Evolutionary conservation across 2,113 vertebrate genomes (phyloP).

Genomic region (Misgurnus anguillicaudatus): DNA sequence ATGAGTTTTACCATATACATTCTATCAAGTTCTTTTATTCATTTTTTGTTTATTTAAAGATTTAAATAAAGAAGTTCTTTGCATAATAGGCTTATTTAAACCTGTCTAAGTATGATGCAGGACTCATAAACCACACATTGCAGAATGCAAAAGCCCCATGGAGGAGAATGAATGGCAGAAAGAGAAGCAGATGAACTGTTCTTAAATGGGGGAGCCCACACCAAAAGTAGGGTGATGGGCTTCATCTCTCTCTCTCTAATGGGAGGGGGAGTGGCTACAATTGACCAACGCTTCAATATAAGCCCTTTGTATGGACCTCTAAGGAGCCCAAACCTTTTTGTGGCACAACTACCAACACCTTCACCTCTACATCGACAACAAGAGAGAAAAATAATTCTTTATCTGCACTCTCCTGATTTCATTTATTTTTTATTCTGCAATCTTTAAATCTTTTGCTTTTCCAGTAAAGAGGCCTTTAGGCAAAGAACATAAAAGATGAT

Average conservation of each 20-base stretch:
- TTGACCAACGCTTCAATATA: slow-evolving; percentile 72
- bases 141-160: background rate
- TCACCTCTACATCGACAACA: slow-evolving; percentile 43
- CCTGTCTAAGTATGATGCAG: background rate
- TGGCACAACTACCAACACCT: slow-evolving; percentile 66
- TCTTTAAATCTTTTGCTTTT: slow-evolving; percentile 52
- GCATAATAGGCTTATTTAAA: background rate
- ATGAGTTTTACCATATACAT: no score
- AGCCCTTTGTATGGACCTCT: slow-evolving; percentile 71
- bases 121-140: background rate
- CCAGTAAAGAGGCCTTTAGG: slow-evolving; percentile 75
- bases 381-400: slow-evolving; percentile 35
- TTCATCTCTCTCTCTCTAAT: slow-evolving; percentile 50
- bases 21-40: background rate
- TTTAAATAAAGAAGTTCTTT: background rate
- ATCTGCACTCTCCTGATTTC: slow-evolving; percentile 24
- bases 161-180: background rate
- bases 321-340: slow-evolving; percentile 72
- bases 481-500: slow-evolving; percentile 79
- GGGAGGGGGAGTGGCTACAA: slow-evolving; percentile 73
- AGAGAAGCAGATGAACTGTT: slow-evolving; percentile 45
- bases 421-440: slow-evolving; percentile 8
- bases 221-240: slow-evolving; percentile 68
- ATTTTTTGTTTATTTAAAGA: background rate
- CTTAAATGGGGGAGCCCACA: slow-evolving; percentile 57